Evolutionary conservation across 2,113 vertebrate genomes (phyloP).

Genomic region (Dipodomys stephensi): DNA sequence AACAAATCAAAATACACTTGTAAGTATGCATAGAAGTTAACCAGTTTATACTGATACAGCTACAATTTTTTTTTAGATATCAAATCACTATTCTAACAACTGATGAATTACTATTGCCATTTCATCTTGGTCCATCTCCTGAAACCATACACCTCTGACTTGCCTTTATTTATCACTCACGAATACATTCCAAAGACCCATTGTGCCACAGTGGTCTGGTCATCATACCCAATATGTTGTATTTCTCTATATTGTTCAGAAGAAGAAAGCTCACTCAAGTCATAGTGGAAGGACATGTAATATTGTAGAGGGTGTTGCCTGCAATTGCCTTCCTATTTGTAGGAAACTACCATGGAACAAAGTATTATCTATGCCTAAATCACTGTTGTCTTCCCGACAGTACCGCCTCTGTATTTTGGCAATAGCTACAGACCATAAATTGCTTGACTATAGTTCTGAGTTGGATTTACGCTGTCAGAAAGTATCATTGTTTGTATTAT

Average conservation of each 20-base stretch:
- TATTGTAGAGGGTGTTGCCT: neutral
- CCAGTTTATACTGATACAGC: neutral
- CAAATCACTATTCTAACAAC: neutral
- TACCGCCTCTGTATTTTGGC: neutral
- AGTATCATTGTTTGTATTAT: neutral
- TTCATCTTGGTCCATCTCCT: neutral
- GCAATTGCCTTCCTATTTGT: neutral
- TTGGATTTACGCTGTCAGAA: neutral
- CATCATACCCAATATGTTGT: neutral
- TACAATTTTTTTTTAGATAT: neutral
- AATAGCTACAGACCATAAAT: neutral
- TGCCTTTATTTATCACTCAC: neutral
- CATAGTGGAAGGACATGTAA: neutral
- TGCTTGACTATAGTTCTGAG: neutral
- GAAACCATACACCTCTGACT: accelerated
- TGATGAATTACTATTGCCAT: neutral
- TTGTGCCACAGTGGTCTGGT: neutral
- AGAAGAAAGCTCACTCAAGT: neutral
- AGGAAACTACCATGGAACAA: neutral
- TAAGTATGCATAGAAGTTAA: neutral
- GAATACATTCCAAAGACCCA: neutral
- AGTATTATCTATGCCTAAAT: neutral
- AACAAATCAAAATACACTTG: neutral
- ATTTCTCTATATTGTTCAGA: neutral
- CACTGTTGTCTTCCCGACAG: neutral